Evolutionary conservation across 2,797 vertebrate genomes (phyloP).

Genomic region (Rhyacichthys aspro): DNA sequence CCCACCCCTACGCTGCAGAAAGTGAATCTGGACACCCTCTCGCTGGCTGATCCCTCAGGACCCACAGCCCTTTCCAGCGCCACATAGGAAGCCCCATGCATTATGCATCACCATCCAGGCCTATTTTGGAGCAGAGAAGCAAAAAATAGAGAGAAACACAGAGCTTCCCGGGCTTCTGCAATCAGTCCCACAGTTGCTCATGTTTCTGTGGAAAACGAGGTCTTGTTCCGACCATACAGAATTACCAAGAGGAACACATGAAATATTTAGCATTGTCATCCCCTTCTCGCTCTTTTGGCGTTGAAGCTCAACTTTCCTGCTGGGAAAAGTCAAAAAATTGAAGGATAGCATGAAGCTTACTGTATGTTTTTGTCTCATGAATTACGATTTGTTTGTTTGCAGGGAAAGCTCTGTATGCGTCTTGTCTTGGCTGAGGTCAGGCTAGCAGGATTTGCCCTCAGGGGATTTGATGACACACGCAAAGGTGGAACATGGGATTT

Average conservation of each 20-base stretch:
- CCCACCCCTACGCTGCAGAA: constrained; percentile 30
- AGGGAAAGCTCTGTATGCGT: background rate
- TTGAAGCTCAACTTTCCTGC: constrained; percentile 51
- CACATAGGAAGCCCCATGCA: constrained; percentile 71
- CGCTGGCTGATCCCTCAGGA: constrained; percentile 64
- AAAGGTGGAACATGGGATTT: constrained; percentile 54
- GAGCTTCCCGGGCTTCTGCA: constrained; percentile 58
- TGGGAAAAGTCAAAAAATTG: constrained; percentile 12
- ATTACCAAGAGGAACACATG: constrained; percentile 73
- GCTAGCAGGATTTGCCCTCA: constrained; percentile 14
- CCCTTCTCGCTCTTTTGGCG: constrained; percentile 31
- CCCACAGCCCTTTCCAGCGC: constrained; percentile 64
- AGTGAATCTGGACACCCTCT: constrained; percentile 67
- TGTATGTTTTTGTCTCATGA: constrained; percentile 25
- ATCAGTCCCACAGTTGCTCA: constrained; percentile 63
- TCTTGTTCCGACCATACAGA: constrained; percentile 59
- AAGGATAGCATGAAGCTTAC: constrained; percentile 22
- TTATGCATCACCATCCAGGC: constrained; percentile 71
- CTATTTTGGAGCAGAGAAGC: constrained; percentile 66
- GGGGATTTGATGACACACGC: constrained; percentile 32
- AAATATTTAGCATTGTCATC: constrained; percentile 74
- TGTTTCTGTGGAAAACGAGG: constrained; percentile 69
- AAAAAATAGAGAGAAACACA: constrained; percentile 63
- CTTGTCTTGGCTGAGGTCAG: constrained; percentile 30
- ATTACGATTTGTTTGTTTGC: constrained; percentile 24